These are phyloP conservation scores for Ictalurus furcatus DNA, from an alignment of 2,113 vertebrate genomes.

Conservation along the genomic window DNA sequence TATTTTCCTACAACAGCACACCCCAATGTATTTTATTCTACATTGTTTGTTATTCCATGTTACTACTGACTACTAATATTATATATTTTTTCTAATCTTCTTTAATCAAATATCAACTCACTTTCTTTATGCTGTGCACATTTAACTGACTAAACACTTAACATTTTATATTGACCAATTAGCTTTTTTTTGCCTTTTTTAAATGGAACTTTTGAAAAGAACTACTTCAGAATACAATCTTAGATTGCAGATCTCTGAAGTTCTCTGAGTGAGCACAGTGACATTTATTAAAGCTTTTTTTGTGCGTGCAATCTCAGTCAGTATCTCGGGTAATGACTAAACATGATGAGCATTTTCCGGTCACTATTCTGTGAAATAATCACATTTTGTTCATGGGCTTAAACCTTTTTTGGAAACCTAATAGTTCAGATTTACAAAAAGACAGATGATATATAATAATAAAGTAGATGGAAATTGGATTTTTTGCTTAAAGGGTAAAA, in stretches of 20 bases:
- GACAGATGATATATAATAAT: conserved; percentile 49
- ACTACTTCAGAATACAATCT: background rate
- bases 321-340: background rate
- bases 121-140: background rate
- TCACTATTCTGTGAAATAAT: background rate
- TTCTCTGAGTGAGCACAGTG: background rate
- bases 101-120: too few species aligned
- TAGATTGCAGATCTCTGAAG: background rate
- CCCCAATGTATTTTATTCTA: background rate
- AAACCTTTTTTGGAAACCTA: conserved; percentile 26
- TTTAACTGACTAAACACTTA: background rate
- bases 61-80: too few species aligned
- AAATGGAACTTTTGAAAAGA: background rate
- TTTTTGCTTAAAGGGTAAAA: conserved; percentile 48
- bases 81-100: too few species aligned
- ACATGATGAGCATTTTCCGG: background rate
- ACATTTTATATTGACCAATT: background rate
- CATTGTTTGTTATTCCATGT: too few species aligned
- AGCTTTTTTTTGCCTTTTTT: background rate
- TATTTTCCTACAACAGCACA: background rate
- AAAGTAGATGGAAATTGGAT: conserved; percentile 49
- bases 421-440: conserved; percentile 41
- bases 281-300: background rate
- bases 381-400: background rate
- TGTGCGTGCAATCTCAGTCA: background rate